Conservation (phyloP, 2,888 invertebrate species). For the Ligdia adustata region DNA sequence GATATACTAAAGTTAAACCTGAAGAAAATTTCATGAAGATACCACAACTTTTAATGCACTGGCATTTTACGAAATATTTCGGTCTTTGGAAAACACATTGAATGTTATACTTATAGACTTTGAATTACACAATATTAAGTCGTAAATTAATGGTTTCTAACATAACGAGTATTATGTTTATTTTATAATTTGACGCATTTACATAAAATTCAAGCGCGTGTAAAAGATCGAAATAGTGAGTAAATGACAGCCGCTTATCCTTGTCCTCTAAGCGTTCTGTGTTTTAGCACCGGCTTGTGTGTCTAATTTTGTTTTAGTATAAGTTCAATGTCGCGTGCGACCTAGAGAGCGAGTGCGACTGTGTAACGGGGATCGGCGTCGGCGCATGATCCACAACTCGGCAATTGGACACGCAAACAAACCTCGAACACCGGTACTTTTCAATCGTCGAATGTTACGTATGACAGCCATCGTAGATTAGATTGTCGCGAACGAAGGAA, state of each 20-base stretch:
- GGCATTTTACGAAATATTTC: too few relatives aligned
- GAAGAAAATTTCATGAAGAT: too few relatives aligned
- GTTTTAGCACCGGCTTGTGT: conserved; percentile 45
- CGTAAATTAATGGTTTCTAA: too few relatives aligned
- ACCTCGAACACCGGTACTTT: conserved; percentile 33
- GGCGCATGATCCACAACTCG: conserved; percentile 25
- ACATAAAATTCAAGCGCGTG: conserved; percentile 2
- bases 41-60: too few relatives aligned
- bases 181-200: too few relatives aligned
- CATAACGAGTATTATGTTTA: too few relatives aligned
- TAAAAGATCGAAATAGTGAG: conserved; percentile 21
- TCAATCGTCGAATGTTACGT: conserved; percentile 24
- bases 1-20: too few relatives aligned
- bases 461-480: conserved; percentile 28
- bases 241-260: conserved; percentile 36
- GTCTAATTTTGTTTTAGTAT: conserved; percentile 54
- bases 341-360: conserved; percentile 45
- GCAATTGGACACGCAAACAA: conserved; percentile 27
- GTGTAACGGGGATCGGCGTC: conserved; percentile 14
- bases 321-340: conserved; percentile 68
- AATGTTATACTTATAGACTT: too few relatives aligned
- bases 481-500: too few relatives aligned
- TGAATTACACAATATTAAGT: too few relatives aligned
- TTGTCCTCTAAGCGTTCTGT: conserved; percentile 48
- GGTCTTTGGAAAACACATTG: too few relatives aligned